phyloP scores from a whole-genome alignment of 2,888 invertebrate species.

The Alloplasta piceator region DNA sequence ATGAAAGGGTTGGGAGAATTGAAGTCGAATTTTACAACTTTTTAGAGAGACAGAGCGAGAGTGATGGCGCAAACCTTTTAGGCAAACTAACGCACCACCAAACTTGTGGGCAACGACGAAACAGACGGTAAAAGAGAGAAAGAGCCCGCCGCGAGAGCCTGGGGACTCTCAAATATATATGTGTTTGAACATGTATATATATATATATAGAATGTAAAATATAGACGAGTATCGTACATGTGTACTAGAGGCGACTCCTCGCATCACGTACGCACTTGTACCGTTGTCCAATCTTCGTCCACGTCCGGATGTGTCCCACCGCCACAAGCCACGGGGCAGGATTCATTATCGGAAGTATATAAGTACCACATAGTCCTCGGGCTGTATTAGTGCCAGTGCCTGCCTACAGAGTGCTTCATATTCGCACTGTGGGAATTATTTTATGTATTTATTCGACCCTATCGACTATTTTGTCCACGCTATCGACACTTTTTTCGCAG shows the following conservation, averaged over 20 bases:
- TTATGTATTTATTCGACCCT: not conserved
- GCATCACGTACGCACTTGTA: constrained; percentile 52
- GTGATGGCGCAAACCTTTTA: constrained; percentile 82
- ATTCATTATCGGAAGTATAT: constrained; percentile 58
- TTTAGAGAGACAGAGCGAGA: constrained; percentile 63
- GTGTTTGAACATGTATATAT: not conserved
- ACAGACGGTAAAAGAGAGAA: constrained; percentile 25
- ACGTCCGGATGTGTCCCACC: constrained; percentile 48
- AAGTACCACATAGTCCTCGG: constrained; percentile 11
- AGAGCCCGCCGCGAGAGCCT: constrained; percentile 11
- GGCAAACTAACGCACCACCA: constrained; percentile 78
- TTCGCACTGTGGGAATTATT: not conserved
- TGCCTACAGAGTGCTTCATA: constrained; percentile 40
- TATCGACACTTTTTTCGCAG: too few species aligned
- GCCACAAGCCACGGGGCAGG: constrained; percentile 24
- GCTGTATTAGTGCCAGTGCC: not conserved
- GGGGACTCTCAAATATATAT: constrained; percentile 23
- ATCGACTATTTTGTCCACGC: not conserved
- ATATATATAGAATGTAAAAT: constrained; percentile 26
- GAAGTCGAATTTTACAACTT: constrained; percentile 58
- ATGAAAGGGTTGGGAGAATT: constrained; percentile 46
- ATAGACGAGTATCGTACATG: constrained; percentile 8
- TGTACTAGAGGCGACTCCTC: constrained; percentile 1
- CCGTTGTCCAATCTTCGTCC: constrained; percentile 52
- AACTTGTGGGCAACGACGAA: constrained; percentile 43